phyloP scores from a whole-genome alignment of 1,140 invertebrate species.

The Drosophila kepulauana region DNA sequence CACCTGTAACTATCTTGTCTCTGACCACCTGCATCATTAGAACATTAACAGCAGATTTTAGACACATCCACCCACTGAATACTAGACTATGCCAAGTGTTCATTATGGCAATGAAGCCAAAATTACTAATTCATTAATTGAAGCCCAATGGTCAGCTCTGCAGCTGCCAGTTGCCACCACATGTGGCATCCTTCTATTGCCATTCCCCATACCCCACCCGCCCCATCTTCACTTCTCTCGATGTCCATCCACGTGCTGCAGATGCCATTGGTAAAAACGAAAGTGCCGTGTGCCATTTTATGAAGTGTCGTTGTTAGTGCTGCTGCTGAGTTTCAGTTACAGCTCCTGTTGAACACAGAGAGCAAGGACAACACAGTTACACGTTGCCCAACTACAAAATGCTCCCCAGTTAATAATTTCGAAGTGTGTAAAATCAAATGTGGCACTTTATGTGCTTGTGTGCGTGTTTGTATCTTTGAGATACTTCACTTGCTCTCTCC shows the following conservation, averaged over 20 bases:
- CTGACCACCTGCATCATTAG: slow-evolving; percentile 12
- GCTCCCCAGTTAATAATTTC: slow-evolving; percentile 83
- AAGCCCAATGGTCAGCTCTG: slow-evolving; percentile 45
- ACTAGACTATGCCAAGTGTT: slow-evolving; percentile 46
- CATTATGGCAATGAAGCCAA: slow-evolving; percentile 71
- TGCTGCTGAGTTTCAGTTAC: slow-evolving; percentile 33
- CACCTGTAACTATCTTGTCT: background rate
- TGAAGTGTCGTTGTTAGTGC: slow-evolving; percentile 62
- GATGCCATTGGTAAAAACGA: slow-evolving; percentile 76
- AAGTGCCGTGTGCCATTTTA: slow-evolving; percentile 80
- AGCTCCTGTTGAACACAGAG: background rate
- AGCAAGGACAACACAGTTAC: slow-evolving; percentile 55
- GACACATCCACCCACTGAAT: background rate
- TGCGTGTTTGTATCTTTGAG: slow-evolving; percentile 26
- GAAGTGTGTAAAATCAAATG: slow-evolving; percentile 78
- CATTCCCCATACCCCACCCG: background rate
- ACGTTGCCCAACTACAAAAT: slow-evolving; percentile 76
- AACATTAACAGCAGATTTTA: slow-evolving; percentile 21
- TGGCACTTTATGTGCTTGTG: slow-evolving; percentile 29
- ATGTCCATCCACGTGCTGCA: slow-evolving; percentile 61
- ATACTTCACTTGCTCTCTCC: slow-evolving; percentile 10
- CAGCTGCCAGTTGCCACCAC: slow-evolving; percentile 16
- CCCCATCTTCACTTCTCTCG: background rate
- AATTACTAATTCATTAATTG: slow-evolving; percentile 84
- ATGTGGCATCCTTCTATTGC: slow-evolving; percentile 8